These are phyloP conservation scores for Eolophus roseicapilla DNA, from an alignment of 2,113 vertebrate genomes.

Conservation along the genomic window DNA sequence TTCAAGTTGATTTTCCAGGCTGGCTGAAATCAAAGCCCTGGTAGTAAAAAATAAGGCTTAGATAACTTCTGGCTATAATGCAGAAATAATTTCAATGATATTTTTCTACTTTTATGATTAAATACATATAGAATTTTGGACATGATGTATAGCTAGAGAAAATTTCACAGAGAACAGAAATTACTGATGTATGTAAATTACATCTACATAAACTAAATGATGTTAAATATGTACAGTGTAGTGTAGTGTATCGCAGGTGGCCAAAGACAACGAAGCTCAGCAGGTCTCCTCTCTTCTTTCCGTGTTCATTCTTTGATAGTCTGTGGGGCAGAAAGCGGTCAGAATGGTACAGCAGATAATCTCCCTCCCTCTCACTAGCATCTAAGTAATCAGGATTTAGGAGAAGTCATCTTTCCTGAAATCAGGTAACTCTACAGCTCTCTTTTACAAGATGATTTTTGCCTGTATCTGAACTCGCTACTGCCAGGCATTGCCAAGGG, in stretches of 20 bases:
- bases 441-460: not conserved
- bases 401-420: not conserved
- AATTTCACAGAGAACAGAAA: not conserved
- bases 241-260: not conserved
- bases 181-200: not conserved
- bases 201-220: not conserved
- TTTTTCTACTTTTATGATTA: not conserved
- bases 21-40: not conserved
- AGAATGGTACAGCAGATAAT: not conserved
- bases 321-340: not conserved
- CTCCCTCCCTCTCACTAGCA: not conserved
- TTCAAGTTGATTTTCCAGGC: not conserved
- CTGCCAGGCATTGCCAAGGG: not conserved
- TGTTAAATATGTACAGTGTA: not conserved
- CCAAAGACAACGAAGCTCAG: not conserved
- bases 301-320: not conserved
- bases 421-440: not conserved
- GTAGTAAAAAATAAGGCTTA: not conserved
- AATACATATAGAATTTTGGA: not conserved
- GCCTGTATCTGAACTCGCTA: not conserved
- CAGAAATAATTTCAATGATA: not conserved
- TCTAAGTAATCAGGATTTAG: not conserved
- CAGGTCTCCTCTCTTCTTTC: not conserved
- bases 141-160: not conserved
- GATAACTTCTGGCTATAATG: not conserved